phyloP scores from a whole-genome alignment of 2,797 vertebrate species.

The Todus mexicanus region DNA sequence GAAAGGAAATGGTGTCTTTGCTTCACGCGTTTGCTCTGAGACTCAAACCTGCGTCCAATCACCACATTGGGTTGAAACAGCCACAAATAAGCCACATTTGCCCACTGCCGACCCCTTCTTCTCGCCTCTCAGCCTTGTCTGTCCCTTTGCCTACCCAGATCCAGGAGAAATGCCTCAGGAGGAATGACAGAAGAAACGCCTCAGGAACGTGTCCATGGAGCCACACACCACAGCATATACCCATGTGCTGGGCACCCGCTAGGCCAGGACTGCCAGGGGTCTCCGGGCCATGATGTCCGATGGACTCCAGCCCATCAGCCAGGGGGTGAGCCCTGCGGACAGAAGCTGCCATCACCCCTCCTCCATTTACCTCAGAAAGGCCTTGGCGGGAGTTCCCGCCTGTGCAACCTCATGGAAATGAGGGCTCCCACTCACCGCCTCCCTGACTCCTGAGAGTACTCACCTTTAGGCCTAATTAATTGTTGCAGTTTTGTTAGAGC shows the following conservation, averaged over 20 bases:
- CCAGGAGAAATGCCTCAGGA: not conserved
- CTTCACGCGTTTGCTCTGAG: not conserved
- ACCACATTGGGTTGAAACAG: not conserved
- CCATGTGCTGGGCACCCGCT: not conserved
- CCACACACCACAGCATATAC: not conserved
- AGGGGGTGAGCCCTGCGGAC: accelerated
- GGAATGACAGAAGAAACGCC: too few species aligned
- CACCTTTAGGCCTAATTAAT: not conserved
- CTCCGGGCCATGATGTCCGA: not conserved
- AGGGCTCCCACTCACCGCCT: not conserved
- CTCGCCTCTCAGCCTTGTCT: accelerated
- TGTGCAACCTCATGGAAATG: accelerated
- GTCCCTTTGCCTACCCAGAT: not conserved
- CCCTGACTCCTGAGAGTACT: not conserved
- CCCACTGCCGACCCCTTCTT: accelerated
- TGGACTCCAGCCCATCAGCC: accelerated
- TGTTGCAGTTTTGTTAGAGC: not conserved
- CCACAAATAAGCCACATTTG: accelerated
- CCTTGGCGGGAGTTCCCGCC: accelerated
- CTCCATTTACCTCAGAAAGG: not conserved
- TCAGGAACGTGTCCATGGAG: accelerated
- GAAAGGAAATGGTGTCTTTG: not conserved
- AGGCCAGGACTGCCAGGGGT: not conserved
- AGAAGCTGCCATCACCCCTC: not conserved
- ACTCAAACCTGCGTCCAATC: not conserved